A percentile compares a stretch with the other conserved stretches of the same genome.
phyloP scores from a whole-genome alignment of 2,797 vertebrate genomes.

The Leucoraja ocellata region DNA sequence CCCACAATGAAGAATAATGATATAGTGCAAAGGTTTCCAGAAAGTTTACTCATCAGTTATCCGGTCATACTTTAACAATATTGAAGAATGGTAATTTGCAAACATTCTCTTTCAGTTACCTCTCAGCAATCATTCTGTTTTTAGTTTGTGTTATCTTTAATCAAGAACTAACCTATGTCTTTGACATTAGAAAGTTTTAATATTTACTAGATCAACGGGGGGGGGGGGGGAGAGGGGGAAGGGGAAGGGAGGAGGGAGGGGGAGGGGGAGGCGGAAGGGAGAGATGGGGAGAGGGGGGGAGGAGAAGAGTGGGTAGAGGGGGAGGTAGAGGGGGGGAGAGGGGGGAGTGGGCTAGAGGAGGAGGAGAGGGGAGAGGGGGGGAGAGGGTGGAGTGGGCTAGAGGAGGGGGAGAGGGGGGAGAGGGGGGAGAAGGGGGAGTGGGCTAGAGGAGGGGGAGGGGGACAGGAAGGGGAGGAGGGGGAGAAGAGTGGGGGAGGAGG shows the following conservation, averaged over 20 bases:
- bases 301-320: too few relatives aligned
- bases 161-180: not conserved
- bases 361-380: too few relatives aligned
- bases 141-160: not conserved
- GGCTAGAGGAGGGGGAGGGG: too few relatives aligned
- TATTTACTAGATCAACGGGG: not conserved
- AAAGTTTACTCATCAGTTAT: not conserved
- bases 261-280: not conserved
- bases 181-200: not conserved
- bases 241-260: too few relatives aligned
- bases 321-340: too few relatives aligned
- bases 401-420: not conserved
- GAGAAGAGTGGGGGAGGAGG: too few relatives aligned
- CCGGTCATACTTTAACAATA: not conserved
- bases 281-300: too few relatives aligned
- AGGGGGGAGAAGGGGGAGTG: too few relatives aligned
- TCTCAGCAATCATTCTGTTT: not conserved
- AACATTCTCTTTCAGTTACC: not conserved
- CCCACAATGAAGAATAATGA: slow-evolving; percentile 14
- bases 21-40: not conserved
- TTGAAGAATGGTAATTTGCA: not conserved
- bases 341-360: too few relatives aligned
- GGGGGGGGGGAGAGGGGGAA: too few relatives aligned
- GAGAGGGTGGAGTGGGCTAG: not conserved
- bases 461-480: too few relatives aligned